These are phyloP conservation scores for Spermophilus dauricus DNA, from an alignment of 2,113 vertebrate species.

Conservation along the genomic window DNA sequence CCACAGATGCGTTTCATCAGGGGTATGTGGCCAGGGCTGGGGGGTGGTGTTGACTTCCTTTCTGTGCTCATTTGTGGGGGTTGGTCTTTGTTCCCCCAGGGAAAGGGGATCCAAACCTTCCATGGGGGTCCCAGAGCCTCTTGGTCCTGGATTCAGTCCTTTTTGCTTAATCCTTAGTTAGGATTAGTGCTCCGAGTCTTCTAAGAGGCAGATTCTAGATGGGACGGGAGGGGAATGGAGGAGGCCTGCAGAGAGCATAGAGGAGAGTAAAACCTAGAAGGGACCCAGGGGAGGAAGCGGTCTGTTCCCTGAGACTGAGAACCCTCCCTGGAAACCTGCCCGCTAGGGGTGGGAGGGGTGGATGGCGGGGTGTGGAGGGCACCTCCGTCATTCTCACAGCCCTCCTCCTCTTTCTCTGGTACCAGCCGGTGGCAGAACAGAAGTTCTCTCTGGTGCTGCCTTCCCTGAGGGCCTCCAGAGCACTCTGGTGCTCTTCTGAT, in stretches of 20 bases:
- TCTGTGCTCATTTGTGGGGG: neutral
- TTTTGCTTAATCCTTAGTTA: neutral
- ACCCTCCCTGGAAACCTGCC: neutral
- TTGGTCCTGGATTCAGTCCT: neutral
- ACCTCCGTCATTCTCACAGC: neutral
- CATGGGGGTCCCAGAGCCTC: neutral
- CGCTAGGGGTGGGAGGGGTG: neutral
- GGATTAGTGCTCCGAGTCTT: neutral
- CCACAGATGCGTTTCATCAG: slow-evolving; percentile 23
- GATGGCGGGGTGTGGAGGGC: rapidly evolving
- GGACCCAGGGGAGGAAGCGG: neutral
- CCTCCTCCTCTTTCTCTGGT: neutral
- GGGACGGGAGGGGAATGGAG: neutral
- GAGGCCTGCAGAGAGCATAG: neutral
- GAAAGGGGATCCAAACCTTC: neutral
- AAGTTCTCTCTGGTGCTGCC: neutral
- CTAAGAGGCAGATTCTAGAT: neutral
- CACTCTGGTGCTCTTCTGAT: neutral
- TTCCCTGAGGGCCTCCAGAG: neutral
- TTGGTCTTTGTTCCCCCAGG: neutral
- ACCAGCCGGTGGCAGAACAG: neutral
- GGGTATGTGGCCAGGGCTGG: neutral
- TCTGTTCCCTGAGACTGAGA: neutral
- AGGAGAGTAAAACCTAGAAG: neutral
- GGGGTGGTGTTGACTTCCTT: neutral